Evolutionary conservation across 2,888 invertebrate species (phyloP).

Genomic region (Sesia apiformis): DNA sequence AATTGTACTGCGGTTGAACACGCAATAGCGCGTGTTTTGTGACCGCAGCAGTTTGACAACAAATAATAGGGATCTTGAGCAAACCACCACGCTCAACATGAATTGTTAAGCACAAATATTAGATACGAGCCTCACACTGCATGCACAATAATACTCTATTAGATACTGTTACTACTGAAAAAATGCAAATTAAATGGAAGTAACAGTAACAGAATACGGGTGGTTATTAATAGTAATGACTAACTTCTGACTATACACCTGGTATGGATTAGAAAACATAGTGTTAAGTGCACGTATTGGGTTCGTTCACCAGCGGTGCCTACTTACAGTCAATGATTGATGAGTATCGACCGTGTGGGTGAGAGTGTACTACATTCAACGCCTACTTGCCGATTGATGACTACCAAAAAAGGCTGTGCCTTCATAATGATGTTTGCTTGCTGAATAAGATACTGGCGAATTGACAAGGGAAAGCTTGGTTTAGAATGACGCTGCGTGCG

Average conservation of each 20-base stretch:
- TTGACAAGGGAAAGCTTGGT: background rate
- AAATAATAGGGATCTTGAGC: constrained; percentile 10
- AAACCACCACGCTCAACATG: no score
- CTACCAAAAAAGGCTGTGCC: constrained; percentile 29
- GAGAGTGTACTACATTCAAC: constrained; percentile 45
- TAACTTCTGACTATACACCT: constrained; percentile 20
- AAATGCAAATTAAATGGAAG: no score
- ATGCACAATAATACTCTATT: no score
- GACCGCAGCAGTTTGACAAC: constrained; percentile 32
- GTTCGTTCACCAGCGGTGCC: constrained; percentile 32
- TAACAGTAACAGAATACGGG: constrained; percentile 10
- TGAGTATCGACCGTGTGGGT: constrained; percentile 52
- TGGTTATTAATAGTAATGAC: constrained; percentile 25
- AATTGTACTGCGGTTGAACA: constrained; percentile 63
- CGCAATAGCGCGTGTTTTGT: constrained; percentile 53
- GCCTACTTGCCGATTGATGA: constrained; percentile 38
- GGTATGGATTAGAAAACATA: constrained; percentile 38
- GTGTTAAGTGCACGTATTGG: constrained; percentile 23
- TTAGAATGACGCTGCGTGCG: background rate
- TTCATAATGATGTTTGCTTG: constrained; percentile 1
- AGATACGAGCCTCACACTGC: no score
- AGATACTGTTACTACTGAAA: no score
- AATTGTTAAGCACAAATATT: no score
- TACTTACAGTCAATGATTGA: constrained; percentile 51
- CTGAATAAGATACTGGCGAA: constrained; percentile 8